These are phyloP conservation scores for Aricia artaxerxes DNA, from an alignment of 2,888 invertebrate species.

Conservation along the genomic window DNA sequence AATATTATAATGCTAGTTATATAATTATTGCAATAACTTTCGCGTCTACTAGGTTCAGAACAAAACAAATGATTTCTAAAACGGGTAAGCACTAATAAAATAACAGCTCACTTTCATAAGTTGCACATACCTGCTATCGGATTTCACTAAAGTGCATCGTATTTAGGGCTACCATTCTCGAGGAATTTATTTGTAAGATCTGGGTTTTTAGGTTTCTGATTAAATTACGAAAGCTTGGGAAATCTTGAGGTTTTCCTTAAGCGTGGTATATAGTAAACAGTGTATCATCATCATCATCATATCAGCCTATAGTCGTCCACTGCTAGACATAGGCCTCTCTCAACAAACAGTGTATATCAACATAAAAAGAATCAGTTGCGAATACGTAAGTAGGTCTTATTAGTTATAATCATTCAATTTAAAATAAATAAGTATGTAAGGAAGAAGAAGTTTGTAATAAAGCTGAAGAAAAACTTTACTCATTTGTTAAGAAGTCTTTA, in stretches of 20 bases:
- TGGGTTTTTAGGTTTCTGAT: conserved; percentile 17
- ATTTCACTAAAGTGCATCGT: conserved; percentile 35
- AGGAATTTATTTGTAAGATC: conserved; percentile 7
- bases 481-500: background rate
- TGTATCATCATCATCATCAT: background rate
- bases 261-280: background rate
- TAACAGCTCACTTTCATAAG: conserved; percentile 25
- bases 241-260: conserved; percentile 17
- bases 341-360: background rate
- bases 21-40: background rate
- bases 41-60: background rate
- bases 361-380: background rate
- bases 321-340: no score
- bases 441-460: background rate
- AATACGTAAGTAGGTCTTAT: background rate
- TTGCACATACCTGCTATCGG: conserved; percentile 21
- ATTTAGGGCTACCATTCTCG: conserved; percentile 13
- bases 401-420: background rate
- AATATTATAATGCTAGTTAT: background rate
- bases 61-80: conserved; percentile 10
- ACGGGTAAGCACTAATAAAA: background rate
- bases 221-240: conserved; percentile 10
- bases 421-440: background rate
- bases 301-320: no score
- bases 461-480: background rate